A percentile compares a stretch with the other conserved stretches of the same genome.
Conservation (phyloP, 2,888 invertebrate genomes). For the Drosophila sordidapex region DNA sequence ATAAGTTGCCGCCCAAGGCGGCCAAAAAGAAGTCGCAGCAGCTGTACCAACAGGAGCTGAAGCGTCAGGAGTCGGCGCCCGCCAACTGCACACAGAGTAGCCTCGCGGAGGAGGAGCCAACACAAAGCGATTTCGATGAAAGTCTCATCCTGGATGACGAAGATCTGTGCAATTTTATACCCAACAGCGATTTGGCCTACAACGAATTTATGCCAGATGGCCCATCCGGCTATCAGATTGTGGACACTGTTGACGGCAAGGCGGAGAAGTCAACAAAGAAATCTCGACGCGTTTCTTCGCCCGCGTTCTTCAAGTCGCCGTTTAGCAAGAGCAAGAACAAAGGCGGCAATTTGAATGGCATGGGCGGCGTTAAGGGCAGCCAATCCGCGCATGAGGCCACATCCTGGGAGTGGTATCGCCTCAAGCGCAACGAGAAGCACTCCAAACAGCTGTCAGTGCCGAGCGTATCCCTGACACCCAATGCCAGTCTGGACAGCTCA, state of each 20-base stretch:
- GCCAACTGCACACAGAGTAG: slow-evolving; percentile 58
- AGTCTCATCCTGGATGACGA: slow-evolving; percentile 87
- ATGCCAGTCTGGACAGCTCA: slow-evolving; percentile 71
- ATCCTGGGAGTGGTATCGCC: slow-evolving; percentile 85
- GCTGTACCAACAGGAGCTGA: slow-evolving; percentile 67
- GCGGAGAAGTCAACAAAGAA: slow-evolving; percentile 80
- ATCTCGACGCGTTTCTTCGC: slow-evolving; percentile 87
- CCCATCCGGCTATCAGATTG: slow-evolving; percentile 82
- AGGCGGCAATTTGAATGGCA: slow-evolving; percentile 41
- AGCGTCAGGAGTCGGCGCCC: slow-evolving; percentile 85
- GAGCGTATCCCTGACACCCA: slow-evolving; percentile 29
- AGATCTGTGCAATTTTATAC: slow-evolving; percentile 86
- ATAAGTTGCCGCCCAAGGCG: slow-evolving; percentile 40
- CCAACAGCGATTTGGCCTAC: slow-evolving; percentile 85
- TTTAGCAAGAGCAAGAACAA: slow-evolving; percentile 85
- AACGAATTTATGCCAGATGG: slow-evolving; percentile 85
- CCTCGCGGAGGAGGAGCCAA: slow-evolving; percentile 45
- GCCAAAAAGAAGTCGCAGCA: slow-evolving; percentile 54
- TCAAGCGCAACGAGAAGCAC: slow-evolving; percentile 75
- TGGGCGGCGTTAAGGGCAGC: slow-evolving; percentile 51
- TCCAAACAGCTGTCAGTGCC: slow-evolving; percentile 32
- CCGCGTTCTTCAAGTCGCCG: slow-evolving; percentile 87
- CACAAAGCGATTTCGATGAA: slow-evolving; percentile 83
- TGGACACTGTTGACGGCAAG: slow-evolving; percentile 58
- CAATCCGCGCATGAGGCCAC: slow-evolving; percentile 83